Evolutionary conservation across 2,888 invertebrate genomes (phyloP), one percentile per base, ranked within the genome.

Genomic region (Nephrotoma appendiculata): DNA sequence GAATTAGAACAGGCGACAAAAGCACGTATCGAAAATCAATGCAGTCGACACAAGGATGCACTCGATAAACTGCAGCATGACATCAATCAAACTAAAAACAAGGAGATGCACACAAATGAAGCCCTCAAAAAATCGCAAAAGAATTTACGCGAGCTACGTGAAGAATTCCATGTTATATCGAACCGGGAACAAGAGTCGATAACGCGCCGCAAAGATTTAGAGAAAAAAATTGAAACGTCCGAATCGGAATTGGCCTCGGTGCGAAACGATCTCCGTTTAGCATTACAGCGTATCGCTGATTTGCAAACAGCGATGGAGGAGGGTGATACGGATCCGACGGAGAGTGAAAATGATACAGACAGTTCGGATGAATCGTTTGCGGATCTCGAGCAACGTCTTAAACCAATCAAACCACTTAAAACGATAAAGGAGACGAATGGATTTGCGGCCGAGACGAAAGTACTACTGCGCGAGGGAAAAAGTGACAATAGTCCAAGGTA

Each of bases 261-360:
- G 83, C 92, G 95, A 90, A 94, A 95, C 91, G 98, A 98, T 92
- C 94, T 98, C 84, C 94, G 97, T 86, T 92, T 98, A 87, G 98
- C 98, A 5, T 93, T 98, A 87, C 95, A 98, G 88, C 93, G 98
- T 87, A 98, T 98, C 89, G 95, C 97, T 85, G 98, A 98, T 90
- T 92, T 99, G 88, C 98, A 98, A 90, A 95, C 96, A 89, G 98
- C 98, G 88, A 96, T 98, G 91, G 97, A 98, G 88, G 98, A 96
- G 0, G 97, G 96, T 89, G 93, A 96, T 87, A 95, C 95, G 89
- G 95, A 91, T 88, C 89, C 90, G 44, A 91, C 90, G 87, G 92
- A 91, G 57, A 87, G 88, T 87, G 88, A 88, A 12, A 86, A 86
- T 48, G 89, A 89, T 41, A 89, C 89, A 86, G 89, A 89, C 45